Conservation (phyloP, 2,113 vertebrate species). For the Sylvicapra grimmia region DNA sequence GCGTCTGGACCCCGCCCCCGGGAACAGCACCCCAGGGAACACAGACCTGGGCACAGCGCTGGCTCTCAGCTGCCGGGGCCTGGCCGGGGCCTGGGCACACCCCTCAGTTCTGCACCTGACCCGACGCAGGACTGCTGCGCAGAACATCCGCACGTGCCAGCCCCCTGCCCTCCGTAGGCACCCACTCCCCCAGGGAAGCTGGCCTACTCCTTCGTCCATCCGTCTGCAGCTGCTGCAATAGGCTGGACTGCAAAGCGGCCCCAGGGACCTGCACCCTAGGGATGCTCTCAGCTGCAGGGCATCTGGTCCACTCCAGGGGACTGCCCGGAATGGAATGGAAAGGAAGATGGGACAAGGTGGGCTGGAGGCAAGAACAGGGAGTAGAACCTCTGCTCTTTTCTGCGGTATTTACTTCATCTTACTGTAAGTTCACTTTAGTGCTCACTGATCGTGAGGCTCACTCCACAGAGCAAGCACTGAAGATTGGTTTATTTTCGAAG, state of each 20-base stretch:
- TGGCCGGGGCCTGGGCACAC: background rate
- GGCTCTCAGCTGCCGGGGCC: background rate
- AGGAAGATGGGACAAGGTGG: no score
- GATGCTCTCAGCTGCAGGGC: background rate
- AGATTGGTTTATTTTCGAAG: background rate
- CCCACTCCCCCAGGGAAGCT: background rate
- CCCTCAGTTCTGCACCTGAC: background rate
- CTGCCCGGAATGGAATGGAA: background rate
- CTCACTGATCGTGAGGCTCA: background rate
- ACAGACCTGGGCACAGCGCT: background rate
- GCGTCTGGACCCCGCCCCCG: rapidly evolving
- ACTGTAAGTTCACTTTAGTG: background rate
- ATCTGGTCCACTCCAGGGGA: background rate
- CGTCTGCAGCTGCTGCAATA: background rate
- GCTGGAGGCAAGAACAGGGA: background rate
- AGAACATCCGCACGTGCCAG: background rate
- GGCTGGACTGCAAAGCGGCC: background rate
- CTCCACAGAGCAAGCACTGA: background rate
- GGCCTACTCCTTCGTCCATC: background rate
- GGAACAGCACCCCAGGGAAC: background rate
- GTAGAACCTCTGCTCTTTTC: background rate
- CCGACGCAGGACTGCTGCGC: background rate
- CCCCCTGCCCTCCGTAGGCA: background rate
- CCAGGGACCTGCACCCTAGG: background rate
- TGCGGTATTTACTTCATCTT: background rate